Evolutionary conservation across 1,140 invertebrate species (phyloP).

Genomic region (Drosophila parabipectinata): DNA sequence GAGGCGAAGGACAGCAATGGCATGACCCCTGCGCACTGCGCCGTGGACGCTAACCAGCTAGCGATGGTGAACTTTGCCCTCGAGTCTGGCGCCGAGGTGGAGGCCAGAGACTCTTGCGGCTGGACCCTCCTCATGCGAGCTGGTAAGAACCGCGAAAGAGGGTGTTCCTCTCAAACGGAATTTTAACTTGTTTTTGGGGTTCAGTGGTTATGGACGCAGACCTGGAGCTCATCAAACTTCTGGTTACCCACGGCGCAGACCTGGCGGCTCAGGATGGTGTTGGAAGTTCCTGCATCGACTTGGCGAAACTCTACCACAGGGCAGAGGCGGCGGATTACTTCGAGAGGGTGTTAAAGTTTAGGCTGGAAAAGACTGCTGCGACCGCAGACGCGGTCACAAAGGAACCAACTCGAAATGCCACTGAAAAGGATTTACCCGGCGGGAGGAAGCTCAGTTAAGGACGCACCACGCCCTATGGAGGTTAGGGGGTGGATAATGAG

Average conservation of each 20-base stretch:
- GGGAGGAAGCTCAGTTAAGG: not conserved
- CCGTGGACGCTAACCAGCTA: conserved; percentile 75
- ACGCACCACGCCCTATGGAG: not conserved
- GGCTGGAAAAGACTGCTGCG: conserved; percentile 26
- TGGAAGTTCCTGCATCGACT: conserved; percentile 63
- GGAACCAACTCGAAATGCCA: conserved; percentile 8
- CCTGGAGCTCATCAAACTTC: conserved; percentile 70
- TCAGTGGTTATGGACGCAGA: conserved; percentile 72
- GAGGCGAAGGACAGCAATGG: conserved; percentile 72
- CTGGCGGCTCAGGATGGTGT: conserved; percentile 54
- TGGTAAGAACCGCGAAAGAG: conserved; percentile 31
- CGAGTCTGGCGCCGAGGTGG: conserved; percentile 69
- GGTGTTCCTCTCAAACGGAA: not conserved
- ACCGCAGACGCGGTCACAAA: conserved; percentile 26
- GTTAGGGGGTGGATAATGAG: not conserved
- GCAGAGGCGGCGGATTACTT: conserved; percentile 65
- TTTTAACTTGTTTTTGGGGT: conserved; percentile 2
- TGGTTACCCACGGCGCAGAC: conserved; percentile 70
- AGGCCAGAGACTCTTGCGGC: conserved; percentile 68
- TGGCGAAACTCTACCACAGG: conserved; percentile 69
- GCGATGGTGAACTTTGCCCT: conserved; percentile 78
- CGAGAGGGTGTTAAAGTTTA: conserved; percentile 55
- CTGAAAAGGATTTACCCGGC: not conserved
- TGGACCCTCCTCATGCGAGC: conserved; percentile 79
- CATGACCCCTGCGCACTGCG: conserved; percentile 77